phyloP scores from a whole-genome alignment of 92 coral and sea anemone genomes.

The Paramuricea clavata region DNA sequence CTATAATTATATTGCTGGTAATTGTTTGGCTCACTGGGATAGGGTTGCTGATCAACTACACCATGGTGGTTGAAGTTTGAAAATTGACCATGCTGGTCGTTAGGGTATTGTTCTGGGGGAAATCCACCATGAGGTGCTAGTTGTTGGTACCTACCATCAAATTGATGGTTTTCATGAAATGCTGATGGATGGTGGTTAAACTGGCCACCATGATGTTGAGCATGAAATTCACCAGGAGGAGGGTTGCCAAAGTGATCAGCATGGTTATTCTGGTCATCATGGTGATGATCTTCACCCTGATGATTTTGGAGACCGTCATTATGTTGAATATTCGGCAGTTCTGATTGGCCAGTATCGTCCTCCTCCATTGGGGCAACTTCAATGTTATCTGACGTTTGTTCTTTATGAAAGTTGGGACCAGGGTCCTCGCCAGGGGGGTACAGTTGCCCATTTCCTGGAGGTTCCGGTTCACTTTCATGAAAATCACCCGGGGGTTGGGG shows the following conservation, averaged over 20 bases:
- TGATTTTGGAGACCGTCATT: slow-evolving; percentile 51
- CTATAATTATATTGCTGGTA: slow-evolving; percentile 75
- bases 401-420: slow-evolving; percentile 17
- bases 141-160: not conserved
- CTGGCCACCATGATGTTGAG: slow-evolving; percentile 5
- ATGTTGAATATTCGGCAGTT: slow-evolving; percentile 36
- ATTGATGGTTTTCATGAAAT: not conserved
- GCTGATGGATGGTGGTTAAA: not conserved
- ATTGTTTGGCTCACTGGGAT: slow-evolving; percentile 4
- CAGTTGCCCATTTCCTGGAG: slow-evolving; percentile 62
- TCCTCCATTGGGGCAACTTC: slow-evolving; percentile 97
- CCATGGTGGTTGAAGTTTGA: not conserved
- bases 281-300: slow-evolving; percentile 5
- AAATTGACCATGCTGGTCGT: not conserved
- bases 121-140: not conserved
- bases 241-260: slow-evolving; percentile 6
- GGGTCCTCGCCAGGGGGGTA: slow-evolving; percentile 72
- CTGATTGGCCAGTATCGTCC: slow-evolving; percentile 60
- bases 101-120: slow-evolving; percentile 1
- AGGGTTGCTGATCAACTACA: not conserved
- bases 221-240: slow-evolving; percentile 8
- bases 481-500: slow-evolving; percentile 38
- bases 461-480: slow-evolving; percentile 81
- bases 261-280: not conserved
- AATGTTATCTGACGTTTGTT: slow-evolving; percentile 68